Percentiles rank a stretch among this genome's conserved stretches.
These are phyloP conservation scores for Chironomus striatipennis DNA, from an alignment of 1,140 invertebrate species.

Conservation along the genomic window DNA sequence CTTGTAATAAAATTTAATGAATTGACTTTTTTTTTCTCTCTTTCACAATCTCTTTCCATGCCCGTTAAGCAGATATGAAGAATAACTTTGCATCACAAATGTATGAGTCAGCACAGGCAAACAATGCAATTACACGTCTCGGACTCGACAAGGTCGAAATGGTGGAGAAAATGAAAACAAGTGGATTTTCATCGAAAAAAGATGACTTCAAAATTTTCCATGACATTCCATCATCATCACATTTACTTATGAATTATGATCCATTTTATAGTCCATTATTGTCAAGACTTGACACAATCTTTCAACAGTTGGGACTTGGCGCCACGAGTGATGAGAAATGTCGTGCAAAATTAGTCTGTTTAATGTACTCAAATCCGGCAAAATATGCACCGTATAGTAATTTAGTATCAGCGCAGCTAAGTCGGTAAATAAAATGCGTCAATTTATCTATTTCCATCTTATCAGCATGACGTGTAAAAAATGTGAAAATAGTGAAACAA, in stretches of 20 bases:
- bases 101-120: constrained; percentile 32
- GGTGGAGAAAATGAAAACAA: constrained; percentile 15
- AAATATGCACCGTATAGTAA: constrained; percentile 80
- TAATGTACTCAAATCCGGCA: constrained; percentile 76
- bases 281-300: constrained; percentile 70
- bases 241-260: constrained; percentile 74
- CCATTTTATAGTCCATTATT: constrained; percentile 77
- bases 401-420: constrained; percentile 75
- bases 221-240: constrained; percentile 70
- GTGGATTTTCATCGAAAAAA: constrained; percentile 30
- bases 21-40: not conserved
- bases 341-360: constrained; percentile 69
- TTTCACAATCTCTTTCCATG: not conserved
- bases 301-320: constrained; percentile 58
- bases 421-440: constrained; percentile 49
- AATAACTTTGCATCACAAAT: constrained; percentile 34
- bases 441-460: no score
- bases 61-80: constrained; percentile 30
- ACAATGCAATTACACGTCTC: constrained; percentile 31
- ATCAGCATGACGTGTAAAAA: not conserved
- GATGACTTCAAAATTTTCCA: constrained; percentile 61
- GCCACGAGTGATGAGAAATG: constrained; percentile 51
- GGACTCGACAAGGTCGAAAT: constrained; percentile 26
- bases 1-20: constrained; percentile 22
- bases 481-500: not conserved